Base-by-base conservation (phyloP, 2,113 vertebrate genomes). In the Centropus bengalensis region DNA sequence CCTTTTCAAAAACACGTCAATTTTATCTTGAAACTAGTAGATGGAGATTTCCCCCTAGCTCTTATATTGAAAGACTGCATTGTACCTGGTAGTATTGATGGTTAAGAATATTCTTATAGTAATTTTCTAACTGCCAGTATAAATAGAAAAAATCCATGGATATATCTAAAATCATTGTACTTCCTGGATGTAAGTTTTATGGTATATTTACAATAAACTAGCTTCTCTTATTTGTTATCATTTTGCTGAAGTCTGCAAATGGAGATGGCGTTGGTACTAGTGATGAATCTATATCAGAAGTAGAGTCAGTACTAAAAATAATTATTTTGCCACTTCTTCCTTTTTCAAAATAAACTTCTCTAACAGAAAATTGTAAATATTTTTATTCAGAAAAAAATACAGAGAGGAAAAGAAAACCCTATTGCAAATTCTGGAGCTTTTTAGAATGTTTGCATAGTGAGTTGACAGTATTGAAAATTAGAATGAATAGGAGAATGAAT, bases 241-340 rank as follows among this genome's bases (percentile, higher is more conserved):
- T 75, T 87, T 79, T 82, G 44, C 54, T 76, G 66, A 91, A 78
- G 52, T 42, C 8, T 88, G 59, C 32, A 83, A 24, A 23, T 67
- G 20, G 18, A 81, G 52, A 47, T 30, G 27, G 47, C 82, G 22
- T 12, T 69, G 76, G 30, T 76, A 83, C 73, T 14, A 76, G 60
- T n/a, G 26, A 66, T 38, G 66, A 88, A 82, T 60, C 89, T 20
- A 38, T 68, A 94, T 93, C 47, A 58, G 63, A 91, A 96, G 79
- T 6, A 54, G 12, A 59, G 20, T 28, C 62, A 69, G 14, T 54
- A 23, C 18, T 44, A 58, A 58, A 21, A 75, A 38, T 54, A 94
- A 69, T 71, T 69, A 7, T 67, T 88, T 80, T 75, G 54, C 63
- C 73, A 40, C 28, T 64, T 78, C n/a, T 56, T 23, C 9, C 33